phyloP scores from a whole-genome alignment of 2,113 vertebrate species.

The Coptodon bakossiorum region DNA sequence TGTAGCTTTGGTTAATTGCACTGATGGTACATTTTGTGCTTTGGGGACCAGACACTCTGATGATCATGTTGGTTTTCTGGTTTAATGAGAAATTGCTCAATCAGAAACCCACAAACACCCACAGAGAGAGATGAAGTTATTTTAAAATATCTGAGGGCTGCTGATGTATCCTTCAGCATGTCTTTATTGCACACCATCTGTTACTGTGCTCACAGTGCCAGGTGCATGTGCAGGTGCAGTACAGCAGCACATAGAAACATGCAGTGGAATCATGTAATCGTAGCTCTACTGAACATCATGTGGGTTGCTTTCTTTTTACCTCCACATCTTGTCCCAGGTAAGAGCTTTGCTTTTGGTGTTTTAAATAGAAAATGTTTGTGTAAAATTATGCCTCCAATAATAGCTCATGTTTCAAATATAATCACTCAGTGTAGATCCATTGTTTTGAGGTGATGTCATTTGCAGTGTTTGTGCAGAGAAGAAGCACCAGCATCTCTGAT shows the following conservation, averaged over 20 bases:
- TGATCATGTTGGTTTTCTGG: accelerated
- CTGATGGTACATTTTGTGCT: neutral
- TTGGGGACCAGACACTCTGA: accelerated
- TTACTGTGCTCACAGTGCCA: neutral
- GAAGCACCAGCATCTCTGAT: accelerated
- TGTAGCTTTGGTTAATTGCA: accelerated
- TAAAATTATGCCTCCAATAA: accelerated
- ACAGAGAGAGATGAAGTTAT: neutral
- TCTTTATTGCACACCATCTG: neutral
- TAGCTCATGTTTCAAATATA: accelerated
- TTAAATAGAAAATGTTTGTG: accelerated
- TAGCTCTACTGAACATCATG: accelerated
- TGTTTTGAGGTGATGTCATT: accelerated
- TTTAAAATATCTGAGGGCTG: neutral
- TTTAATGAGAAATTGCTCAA: neutral
- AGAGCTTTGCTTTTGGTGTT: accelerated
- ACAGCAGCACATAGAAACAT: neutral
- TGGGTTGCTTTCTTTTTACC: neutral
- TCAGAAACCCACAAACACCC: neutral
- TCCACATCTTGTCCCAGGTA: neutral
- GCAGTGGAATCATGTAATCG: accelerated
- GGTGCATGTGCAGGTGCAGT: neutral
- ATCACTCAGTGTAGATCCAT: accelerated
- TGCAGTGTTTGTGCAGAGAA: neutral
- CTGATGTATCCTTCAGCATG: accelerated